Base-by-base conservation (phyloP, 2,797 vertebrate species). In the Chanos chanos region DNA sequence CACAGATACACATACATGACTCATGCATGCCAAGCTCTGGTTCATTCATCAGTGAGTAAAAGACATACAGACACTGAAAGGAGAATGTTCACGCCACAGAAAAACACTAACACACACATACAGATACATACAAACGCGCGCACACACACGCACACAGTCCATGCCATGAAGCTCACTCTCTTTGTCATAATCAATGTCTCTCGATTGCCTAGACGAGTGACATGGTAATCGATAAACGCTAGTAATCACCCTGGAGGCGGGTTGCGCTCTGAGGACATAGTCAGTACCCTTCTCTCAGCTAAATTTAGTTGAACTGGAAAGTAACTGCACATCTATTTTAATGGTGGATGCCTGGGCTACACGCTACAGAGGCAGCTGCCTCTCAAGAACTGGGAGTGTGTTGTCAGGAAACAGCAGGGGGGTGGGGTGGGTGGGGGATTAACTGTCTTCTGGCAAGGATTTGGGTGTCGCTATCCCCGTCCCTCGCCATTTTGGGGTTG, bases 271-370 rank as follows among this genome's bases (percentile, higher is more conserved):
- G 78, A 67, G 47, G 59, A 73, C 70, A 73, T 22, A 45, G 22
- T 3, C 77, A 55, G 72, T 66, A 25, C 71, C 70, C 61, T 70
- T 56, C 30, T 67, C 30, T 27, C 3, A 58, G 70, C 73, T 78
- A 84, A 79, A 81, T 82, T 82, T 82, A 83, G 72, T 75, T 72
- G 65, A 63, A 62, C 53, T 43, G 51, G 49, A 70, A 71, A 53
- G 48, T 58, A 56, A 56, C 33, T 63, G 66, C 30, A 59, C 1
- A 2, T 39, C 28, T 25, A 25, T 61, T 69, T 64, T 48, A 34
- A 61, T 4, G 13, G 5, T 28, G 66, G 48, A 50, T 61, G 52
- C 55, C 31, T 62, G 41, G 18, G 25, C 40, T 21, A 41, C 40
- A 22, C n/a, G 53, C 27, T 28, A 53, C 40, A 61, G 25, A 12